Conservation (phyloP, 2,797 vertebrate species). For the Hoplostethus mediterraneus region DNA sequence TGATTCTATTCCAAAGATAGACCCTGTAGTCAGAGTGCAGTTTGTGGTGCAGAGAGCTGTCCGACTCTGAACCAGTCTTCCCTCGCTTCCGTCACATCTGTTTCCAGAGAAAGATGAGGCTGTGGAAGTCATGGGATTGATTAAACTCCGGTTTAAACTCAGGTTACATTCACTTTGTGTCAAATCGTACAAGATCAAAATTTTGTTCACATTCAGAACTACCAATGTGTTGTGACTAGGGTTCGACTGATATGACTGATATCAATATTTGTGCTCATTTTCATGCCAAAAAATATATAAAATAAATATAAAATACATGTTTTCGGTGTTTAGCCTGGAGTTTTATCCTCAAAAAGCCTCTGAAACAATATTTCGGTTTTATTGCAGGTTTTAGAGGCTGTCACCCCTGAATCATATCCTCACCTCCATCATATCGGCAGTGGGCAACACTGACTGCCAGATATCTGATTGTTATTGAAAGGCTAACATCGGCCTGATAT, state of each 20-base stretch:
- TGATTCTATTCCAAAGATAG: conserved; percentile 68
- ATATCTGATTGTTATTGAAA: neutral
- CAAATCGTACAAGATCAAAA: neutral
- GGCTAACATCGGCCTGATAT: neutral
- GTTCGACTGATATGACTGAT: no score
- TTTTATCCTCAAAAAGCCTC: no score
- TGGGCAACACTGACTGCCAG: neutral
- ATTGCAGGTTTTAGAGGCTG: neutral
- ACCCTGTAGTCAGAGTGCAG: conserved; percentile 67
- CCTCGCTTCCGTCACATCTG: conserved; percentile 69
- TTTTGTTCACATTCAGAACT: neutral
- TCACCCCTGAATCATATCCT: neutral
- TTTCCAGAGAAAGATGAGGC: conserved; percentile 77
- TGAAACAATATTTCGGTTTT: neutral
- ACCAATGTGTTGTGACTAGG: neutral
- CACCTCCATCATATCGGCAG: neutral
- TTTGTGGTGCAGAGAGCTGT: conserved; percentile 58
- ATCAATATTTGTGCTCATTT: no score
- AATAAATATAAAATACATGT: no score
- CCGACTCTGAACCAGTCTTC: conserved; percentile 46
- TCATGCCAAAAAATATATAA: no score
- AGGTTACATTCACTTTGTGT: neutral
- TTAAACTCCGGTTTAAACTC: conserved; percentile 14
- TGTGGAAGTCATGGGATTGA: conserved; percentile 41
- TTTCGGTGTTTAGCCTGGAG: no score